Evolutionary conservation across 2,797 vertebrate genomes (phyloP).

Genomic region (Naso thynnoides): DNA sequence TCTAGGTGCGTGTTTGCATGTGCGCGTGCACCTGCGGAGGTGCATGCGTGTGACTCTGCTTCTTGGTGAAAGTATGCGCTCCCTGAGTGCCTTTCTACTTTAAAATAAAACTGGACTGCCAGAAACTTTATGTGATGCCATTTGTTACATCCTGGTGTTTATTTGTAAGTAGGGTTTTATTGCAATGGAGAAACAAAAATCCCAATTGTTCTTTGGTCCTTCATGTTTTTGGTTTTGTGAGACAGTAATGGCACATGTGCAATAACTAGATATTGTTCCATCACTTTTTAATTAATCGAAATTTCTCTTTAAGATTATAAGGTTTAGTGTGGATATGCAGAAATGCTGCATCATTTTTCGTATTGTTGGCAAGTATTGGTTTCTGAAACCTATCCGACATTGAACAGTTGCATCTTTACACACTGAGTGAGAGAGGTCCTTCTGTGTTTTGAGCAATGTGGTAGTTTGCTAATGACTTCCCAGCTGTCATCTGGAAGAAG

Average conservation of each 20-base stretch:
- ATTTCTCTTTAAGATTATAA: not conserved
- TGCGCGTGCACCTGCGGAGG: too few relatives aligned
- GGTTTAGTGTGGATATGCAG: not conserved
- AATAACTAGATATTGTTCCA: not conserved
- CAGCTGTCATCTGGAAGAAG: conserved; percentile 70
- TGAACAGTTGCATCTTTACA: conserved; percentile 17
- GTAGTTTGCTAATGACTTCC: conserved; percentile 64
- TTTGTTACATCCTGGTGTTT: not conserved
- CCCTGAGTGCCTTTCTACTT: not conserved
- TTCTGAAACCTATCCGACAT: conserved; percentile 11
- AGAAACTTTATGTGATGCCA: not conserved
- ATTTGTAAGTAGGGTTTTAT: too few relatives aligned
- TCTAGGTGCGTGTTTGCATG: too few relatives aligned
- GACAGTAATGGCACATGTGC: not conserved
- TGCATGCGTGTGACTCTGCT: too few relatives aligned
- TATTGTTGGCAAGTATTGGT: conserved; percentile 14
- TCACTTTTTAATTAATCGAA: conserved; percentile 1
- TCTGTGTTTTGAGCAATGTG: conserved; percentile 58
- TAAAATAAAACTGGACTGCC: not conserved
- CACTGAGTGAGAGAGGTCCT: conserved; percentile 21
- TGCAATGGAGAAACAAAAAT: too few relatives aligned
- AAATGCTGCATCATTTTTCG: conserved; percentile 17
- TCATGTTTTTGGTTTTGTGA: not conserved
- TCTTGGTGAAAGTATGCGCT: too few relatives aligned
- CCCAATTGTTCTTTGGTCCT: not conserved